These are phyloP conservation scores for Narcine bancroftii DNA, from an alignment of 2,113 vertebrate species.

Conservation along the genomic window DNA sequence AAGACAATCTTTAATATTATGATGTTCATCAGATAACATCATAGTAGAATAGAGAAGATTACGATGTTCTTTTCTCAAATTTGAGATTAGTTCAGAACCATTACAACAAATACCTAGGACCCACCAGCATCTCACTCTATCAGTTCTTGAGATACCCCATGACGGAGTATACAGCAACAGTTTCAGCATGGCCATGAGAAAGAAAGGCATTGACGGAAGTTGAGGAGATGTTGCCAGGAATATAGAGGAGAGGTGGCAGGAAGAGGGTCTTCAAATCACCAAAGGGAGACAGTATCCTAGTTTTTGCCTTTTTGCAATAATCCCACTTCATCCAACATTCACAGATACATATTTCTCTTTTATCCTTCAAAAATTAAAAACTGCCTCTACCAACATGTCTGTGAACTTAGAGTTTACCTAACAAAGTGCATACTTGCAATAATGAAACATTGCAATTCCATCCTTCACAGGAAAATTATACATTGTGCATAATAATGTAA, in stretches of 20 bases:
- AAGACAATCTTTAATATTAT: neutral
- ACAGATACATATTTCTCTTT: neutral
- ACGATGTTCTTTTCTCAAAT: neutral
- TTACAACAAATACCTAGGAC: neutral
- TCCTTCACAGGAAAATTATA: too few species aligned
- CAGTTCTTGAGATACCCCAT: neutral
- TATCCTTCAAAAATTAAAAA: neutral
- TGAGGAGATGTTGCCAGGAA: too few species aligned
- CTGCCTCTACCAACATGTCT: neutral
- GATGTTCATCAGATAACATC: neutral
- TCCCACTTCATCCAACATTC: neutral
- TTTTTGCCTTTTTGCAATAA: neutral
- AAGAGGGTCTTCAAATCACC: neutral
- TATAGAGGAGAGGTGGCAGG: neutral
- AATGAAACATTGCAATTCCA: too few species aligned
- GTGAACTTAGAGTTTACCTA: neutral
- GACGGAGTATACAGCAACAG: neutral
- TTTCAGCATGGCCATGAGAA: neutral
- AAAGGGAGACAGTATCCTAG: neutral
- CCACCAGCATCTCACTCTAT: neutral
- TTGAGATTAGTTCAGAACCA: neutral
- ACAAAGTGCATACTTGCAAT: too few species aligned
- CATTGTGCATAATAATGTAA: too few species aligned
- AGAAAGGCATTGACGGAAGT: too few species aligned
- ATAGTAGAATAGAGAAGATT: neutral